Percentiles rank a stretch among this genome's conserved stretches.
phyloP scores from a whole-genome alignment of 2,888 invertebrate genomes.

The Sialis lutaria region DNA sequence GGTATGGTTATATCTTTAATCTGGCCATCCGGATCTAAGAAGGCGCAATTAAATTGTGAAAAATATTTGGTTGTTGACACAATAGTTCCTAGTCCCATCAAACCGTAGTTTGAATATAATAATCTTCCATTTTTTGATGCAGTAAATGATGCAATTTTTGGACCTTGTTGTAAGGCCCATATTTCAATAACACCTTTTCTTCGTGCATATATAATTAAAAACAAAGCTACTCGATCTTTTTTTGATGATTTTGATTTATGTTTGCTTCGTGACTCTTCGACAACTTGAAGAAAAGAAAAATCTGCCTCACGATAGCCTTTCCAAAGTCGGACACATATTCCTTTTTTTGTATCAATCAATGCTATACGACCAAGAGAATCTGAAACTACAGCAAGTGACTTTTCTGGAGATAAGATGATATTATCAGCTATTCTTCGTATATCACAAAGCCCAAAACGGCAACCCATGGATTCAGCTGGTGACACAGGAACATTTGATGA shows the following conservation, averaged over 20 bases:
- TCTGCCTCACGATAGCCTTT: slow-evolving; percentile 95
- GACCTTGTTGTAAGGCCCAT: slow-evolving; percentile 79
- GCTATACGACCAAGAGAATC: slow-evolving; percentile 81
- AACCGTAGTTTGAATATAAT: slow-evolving; percentile 62
- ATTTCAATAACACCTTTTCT: slow-evolving; percentile 86
- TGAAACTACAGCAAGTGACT: slow-evolving; percentile 59
- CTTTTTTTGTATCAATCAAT: slow-evolving; percentile 64
- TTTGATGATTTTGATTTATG: slow-evolving; percentile 12
- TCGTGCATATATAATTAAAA: slow-evolving; percentile 85
- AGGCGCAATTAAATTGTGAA: slow-evolving; percentile 52
- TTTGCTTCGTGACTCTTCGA: slow-evolving; percentile 34
- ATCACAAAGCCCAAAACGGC: slow-evolving; percentile 71
- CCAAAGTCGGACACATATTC: slow-evolving; percentile 70
- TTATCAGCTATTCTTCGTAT: slow-evolving; percentile 52
- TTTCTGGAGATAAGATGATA: slow-evolving; percentile 66
- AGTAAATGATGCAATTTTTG: slow-evolving; percentile 77
- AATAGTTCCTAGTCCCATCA: slow-evolving; percentile 50
- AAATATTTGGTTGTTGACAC: slow-evolving; percentile 36
- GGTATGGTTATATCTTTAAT: slow-evolving; percentile 74
- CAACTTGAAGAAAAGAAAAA: slow-evolving; percentile 79
- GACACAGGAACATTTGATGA: slow-evolving; percentile 26
- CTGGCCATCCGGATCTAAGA: slow-evolving; percentile 69
- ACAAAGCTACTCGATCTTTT: slow-evolving; percentile 41
- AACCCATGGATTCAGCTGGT: slow-evolving; percentile 53
- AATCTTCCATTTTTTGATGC: slow-evolving; percentile 72